These are phyloP conservation scores for Apamea sordens DNA, from an alignment of 2,888 invertebrate species.

Conservation along the genomic window DNA sequence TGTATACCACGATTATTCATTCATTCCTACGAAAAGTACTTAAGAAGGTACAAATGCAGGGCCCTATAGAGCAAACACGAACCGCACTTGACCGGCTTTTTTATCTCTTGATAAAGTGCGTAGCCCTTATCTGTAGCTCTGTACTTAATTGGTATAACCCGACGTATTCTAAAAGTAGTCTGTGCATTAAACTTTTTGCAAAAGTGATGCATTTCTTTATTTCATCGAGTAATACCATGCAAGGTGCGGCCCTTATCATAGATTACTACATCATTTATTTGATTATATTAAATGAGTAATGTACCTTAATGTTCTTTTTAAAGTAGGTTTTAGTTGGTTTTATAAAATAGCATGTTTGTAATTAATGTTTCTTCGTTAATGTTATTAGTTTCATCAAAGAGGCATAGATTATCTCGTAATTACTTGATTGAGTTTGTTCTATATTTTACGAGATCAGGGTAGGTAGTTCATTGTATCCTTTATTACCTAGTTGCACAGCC, in stretches of 20 bases:
- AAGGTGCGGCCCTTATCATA: conserved; percentile 83
- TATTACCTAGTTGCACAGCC: conserved; percentile 1
- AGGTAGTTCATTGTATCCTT: conserved; percentile 35
- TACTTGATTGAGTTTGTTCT: background rate
- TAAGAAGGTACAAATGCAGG: conserved; percentile 40
- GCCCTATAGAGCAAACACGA: conserved; percentile 59
- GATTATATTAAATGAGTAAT: conserved; percentile 62
- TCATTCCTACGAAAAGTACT: conserved; percentile 26
- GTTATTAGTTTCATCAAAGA: conserved; percentile 4
- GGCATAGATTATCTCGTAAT: background rate
- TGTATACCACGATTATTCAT: conserved; percentile 14
- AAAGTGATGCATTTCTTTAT: conserved; percentile 61
- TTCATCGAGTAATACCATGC: conserved; percentile 69
- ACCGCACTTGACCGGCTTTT: conserved; percentile 72
- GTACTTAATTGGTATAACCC: conserved; percentile 81
- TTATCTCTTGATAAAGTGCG: conserved; percentile 81
- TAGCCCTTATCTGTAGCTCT: conserved; percentile 84
- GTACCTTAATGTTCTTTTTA: conserved; percentile 44
- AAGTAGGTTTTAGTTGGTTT: conserved; percentile 28
- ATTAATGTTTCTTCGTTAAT: conserved; percentile 3
- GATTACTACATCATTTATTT: conserved; percentile 62
- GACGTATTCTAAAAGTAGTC: conserved; percentile 63
- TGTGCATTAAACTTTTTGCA: conserved; percentile 34
- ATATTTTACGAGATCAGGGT: conserved; percentile 21
- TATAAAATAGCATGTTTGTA: background rate